Evolutionary conservation across 35 echinoderm and acorn worm genomes (phyloP).

Genomic region (Apostichopus japonicus): DNA sequence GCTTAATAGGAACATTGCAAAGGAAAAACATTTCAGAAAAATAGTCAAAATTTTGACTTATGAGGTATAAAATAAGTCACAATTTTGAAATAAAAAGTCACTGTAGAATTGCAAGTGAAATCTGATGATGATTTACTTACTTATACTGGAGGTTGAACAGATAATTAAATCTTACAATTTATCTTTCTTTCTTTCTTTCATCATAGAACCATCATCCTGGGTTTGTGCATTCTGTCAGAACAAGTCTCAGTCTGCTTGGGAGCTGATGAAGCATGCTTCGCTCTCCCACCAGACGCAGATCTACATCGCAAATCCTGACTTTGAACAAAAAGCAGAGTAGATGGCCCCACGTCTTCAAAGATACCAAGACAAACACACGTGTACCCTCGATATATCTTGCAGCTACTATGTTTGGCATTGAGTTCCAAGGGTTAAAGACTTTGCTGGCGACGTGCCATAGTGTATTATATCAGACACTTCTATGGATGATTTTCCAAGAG

Average conservation of each 20-base stretch:
- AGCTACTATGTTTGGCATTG: background rate
- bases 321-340: conserved; percentile 13
- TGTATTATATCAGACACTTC: background rate
- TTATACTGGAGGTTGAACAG: no score
- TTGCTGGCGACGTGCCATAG: background rate
- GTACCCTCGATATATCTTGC: background rate
- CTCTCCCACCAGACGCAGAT: conserved; percentile 73
- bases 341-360: background rate
- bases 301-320: conserved; percentile 56
- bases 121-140: no score
- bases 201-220: conserved; percentile 58
- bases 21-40: no score
- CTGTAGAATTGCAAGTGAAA: no score
- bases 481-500: background rate
- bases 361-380: background rate
- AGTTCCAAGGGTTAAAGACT: background rate
- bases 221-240: conserved; percentile 72
- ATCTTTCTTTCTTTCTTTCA: background rate
- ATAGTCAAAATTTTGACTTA: no score
- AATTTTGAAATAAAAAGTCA: no score
- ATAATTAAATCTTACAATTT: background rate
- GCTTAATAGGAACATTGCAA: no score
- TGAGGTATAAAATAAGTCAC: no score
- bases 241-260: conserved; percentile 61
- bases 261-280: conserved; percentile 76